A percentile compares a stretch with the other conserved stretches of the same genome.
Conservation (phyloP, 2,888 invertebrate genomes). For the Drosophila meridionalis region DNA sequence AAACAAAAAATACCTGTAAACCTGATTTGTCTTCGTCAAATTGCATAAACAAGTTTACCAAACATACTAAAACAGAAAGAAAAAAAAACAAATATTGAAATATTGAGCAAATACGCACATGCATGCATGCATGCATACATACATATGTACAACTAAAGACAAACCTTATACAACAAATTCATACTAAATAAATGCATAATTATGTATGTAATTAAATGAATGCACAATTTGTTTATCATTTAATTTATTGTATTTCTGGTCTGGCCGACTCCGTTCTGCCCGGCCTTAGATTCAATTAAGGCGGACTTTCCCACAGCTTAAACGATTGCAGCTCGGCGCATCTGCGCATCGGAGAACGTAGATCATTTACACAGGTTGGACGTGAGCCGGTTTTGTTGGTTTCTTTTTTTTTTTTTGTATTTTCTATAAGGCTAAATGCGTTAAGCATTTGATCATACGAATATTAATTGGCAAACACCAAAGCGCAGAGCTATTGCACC, state of each 20-base stretch:
- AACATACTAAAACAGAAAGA: constrained; percentile 23
- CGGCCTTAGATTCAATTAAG: constrained; percentile 70
- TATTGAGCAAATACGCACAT: constrained; percentile 50
- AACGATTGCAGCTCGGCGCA: constrained; percentile 28
- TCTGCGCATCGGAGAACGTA: constrained; percentile 35
- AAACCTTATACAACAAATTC: constrained; percentile 51
- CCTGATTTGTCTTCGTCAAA: constrained; percentile 64
- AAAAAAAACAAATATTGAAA: constrained; percentile 43
- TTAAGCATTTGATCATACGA: constrained; percentile 81
- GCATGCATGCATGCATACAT: constrained; percentile 21
- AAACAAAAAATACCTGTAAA: constrained; percentile 50
- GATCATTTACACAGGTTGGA: constrained; percentile 76
- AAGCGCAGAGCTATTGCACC: constrained; percentile 58
- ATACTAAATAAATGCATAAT: constrained; percentile 66
- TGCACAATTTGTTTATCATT: constrained; percentile 40
- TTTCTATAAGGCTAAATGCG: constrained; percentile 79
- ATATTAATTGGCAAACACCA: constrained; percentile 80
- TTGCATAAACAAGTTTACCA: constrained; percentile 62
- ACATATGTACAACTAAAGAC: constrained; percentile 42
- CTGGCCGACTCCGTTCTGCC: neutral
- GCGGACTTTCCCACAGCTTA: constrained; percentile 69
- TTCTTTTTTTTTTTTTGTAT: constrained; percentile 33
- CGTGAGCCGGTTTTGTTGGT: constrained; percentile 80
- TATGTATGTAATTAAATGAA: constrained; percentile 64
- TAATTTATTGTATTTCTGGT: constrained; percentile 11